Evolutionary conservation across 2,888 invertebrate genomes (phyloP).

Genomic region (Drosophila borealis): DNA sequence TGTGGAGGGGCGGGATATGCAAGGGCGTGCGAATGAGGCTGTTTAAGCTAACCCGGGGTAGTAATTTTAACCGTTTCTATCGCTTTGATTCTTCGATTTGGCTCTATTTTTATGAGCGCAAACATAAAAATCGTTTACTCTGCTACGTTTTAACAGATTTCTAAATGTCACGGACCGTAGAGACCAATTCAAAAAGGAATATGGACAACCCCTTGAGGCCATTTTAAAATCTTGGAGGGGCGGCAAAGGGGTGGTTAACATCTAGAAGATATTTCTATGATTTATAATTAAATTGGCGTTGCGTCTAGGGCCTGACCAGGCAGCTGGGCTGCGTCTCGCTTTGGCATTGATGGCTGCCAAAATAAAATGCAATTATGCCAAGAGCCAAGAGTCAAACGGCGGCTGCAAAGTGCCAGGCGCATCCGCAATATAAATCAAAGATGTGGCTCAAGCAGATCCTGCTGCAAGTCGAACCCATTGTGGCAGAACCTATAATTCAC

Average conservation of each 20-base stretch:
- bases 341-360: conserved; percentile 30
- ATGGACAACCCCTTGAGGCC: conserved; percentile 8
- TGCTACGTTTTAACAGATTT: conserved; percentile 35
- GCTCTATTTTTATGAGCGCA: conserved; percentile 38
- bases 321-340: conserved; percentile 33
- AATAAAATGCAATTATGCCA: conserved; percentile 47
- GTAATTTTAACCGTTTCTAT: conserved; percentile 52
- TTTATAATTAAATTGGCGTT: conserved; percentile 25
- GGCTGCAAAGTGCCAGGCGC: conserved; percentile 67
- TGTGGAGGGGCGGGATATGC: not conserved
- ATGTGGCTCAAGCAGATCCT: conserved; percentile 22
- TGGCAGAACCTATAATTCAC: conserved; percentile 58
- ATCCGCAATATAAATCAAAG: conserved; percentile 83
- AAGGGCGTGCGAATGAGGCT: conserved; percentile 2
- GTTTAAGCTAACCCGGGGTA: conserved; percentile 16
- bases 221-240: no score
- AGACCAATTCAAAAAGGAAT: conserved; percentile 60
- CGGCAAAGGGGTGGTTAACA: not conserved
- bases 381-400: conserved; percentile 35
- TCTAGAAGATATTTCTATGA: conserved; percentile 12
- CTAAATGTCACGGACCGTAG: conserved; percentile 55
- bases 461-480: conserved; percentile 30
- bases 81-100: conserved; percentile 57
- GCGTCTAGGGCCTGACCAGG: not conserved
- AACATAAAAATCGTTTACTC: conserved; percentile 64